Evolutionary conservation across 2,113 vertebrate species (phyloP), one percentile per base, ranked within the genome.

Genomic region (Tinamus guttatus): DNA sequence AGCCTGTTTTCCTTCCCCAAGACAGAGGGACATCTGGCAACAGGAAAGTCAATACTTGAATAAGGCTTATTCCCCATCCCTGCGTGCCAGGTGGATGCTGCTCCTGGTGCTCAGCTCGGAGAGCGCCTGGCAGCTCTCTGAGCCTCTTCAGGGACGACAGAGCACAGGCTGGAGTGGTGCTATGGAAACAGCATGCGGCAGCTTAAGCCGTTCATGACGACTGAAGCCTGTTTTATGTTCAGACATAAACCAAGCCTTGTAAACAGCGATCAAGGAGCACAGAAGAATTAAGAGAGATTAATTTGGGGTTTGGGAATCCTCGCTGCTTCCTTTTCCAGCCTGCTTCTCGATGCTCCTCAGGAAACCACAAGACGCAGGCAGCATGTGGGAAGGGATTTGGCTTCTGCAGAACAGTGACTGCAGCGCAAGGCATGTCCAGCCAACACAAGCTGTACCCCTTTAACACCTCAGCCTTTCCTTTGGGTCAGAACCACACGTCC

Each of bases 141-240:
- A 89, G 49, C 36, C 71, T 76, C 84, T 52, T 60, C 45, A 67
- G 78, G 59, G 74, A 62, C 68, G 8, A 60, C 87, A 30, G 54
- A 45, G 40, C 16, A 3, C 49, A 74, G 81, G 49, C 18, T 17
- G 20, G 27, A 52, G 65, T 28, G 81, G 67, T 63, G 67, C 81
- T 74, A 85, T 70, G 85, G 94, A 89, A 95, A 93, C 93, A 64
- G 81, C 77, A 64, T 2, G 73, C 92, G 81, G 88, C 14, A 1
- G 60, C 0, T 0, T 0, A 47, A 87, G 49, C 60, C 1, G 1
- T 62, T 86, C 76, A 8, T 1, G 3, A 11, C 47, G 47, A 47
- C 47, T 3, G 2, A 32, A 47, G 78, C 56, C 74, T 12, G 34
- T 8, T 8, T 60, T 56, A 38, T 5, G 25, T 60, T 65, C 56